Percentiles rank a stretch among this genome's conserved stretches.
Conservation (phyloP, 2,888 invertebrate species). For the Octodonta nipae region DNA sequence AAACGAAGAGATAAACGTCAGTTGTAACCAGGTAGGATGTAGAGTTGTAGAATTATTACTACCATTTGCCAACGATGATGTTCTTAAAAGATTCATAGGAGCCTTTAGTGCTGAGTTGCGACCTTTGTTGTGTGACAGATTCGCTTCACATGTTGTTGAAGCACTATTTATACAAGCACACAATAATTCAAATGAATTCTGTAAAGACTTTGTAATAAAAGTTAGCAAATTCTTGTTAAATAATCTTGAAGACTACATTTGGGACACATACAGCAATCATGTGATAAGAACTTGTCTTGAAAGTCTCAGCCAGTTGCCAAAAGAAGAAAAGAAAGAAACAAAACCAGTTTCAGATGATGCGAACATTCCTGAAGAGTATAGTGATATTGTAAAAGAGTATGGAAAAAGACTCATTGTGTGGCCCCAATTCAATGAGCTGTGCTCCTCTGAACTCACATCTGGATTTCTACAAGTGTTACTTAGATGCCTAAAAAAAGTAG, state of each 20-base stretch:
- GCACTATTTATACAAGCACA: conserved; percentile 48
- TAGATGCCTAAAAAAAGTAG: conserved; percentile 46
- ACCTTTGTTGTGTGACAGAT: conserved; percentile 58
- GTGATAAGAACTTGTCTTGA: conserved; percentile 60
- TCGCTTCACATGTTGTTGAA: conserved; percentile 68
- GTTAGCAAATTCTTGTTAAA: conserved; percentile 64
- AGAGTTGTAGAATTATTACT: conserved; percentile 63
- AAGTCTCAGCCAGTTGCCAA: conserved; percentile 53
- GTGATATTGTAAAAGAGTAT: conserved; percentile 50
- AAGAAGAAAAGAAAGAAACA: conserved; percentile 13
- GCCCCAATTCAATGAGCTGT: conserved; percentile 67
- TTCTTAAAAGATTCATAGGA: conserved; percentile 48
- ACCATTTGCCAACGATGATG: conserved; percentile 49
- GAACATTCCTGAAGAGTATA: conserved; percentile 43
- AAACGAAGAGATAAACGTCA: conserved; percentile 55
- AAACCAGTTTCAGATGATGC: background rate
- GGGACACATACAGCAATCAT: conserved; percentile 65
- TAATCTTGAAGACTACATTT: conserved; percentile 72
- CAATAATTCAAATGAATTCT: conserved; percentile 37
- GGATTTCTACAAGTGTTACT: conserved; percentile 56
- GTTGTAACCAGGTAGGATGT: conserved; percentile 70
- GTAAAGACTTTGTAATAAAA: conserved; percentile 53
- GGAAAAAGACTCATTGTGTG: conserved; percentile 49
- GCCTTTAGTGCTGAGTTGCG: conserved; percentile 53
- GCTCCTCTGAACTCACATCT: conserved; percentile 55